These are phyloP conservation scores for Mormoops blainvillei DNA, from an alignment of 2,113 vertebrate genomes.

Conservation along the genomic window DNA sequence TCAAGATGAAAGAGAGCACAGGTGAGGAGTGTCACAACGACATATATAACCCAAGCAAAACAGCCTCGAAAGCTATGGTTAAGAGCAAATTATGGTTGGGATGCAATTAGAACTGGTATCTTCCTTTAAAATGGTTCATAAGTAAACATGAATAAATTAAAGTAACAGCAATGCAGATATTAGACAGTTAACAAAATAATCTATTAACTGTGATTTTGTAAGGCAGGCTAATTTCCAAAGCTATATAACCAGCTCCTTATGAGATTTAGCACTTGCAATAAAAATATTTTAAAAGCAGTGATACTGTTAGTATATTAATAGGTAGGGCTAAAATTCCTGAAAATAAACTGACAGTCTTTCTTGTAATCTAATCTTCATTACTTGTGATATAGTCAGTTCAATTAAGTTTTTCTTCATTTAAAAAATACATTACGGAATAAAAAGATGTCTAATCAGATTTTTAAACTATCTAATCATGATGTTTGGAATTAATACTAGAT, in stretches of 20 bases:
- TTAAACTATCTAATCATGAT: background rate
- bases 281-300: background rate
- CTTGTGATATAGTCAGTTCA: background rate
- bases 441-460: background rate
- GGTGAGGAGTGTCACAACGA: background rate
- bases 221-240: background rate
- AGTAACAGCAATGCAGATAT: background rate
- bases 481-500: conserved; percentile 22
- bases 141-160: background rate
- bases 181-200: background rate
- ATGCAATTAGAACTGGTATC: background rate
- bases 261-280: background rate
- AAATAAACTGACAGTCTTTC: background rate
- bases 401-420: background rate
- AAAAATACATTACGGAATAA: background rate
- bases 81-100: background rate
- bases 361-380: conserved; percentile 25
- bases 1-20: conserved; percentile 16
- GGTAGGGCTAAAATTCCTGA: background rate
- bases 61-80: background rate
- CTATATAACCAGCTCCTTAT: background rate
- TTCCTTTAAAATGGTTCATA: background rate
- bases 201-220: background rate
- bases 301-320: background rate
- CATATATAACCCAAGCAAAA: background rate